Percentiles rank a stretch among this genome's conserved stretches.
phyloP scores from a whole-genome alignment of 2,113 vertebrate species.

The Ovibos moschatus region DNA sequence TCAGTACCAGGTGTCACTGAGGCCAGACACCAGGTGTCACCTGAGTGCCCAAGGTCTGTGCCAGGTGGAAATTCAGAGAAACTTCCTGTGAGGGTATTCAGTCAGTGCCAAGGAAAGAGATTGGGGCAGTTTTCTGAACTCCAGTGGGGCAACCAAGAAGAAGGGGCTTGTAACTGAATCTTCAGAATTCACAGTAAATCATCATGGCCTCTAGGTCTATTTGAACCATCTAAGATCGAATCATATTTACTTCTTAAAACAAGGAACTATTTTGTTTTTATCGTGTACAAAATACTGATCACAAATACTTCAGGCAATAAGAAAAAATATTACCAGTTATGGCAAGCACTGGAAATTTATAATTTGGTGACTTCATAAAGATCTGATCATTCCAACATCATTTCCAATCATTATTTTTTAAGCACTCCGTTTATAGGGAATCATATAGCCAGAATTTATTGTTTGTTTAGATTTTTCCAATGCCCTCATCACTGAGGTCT shows the following conservation, averaged over 20 bases:
- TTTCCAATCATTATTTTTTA: slow-evolving; percentile 52
- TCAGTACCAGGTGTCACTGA: neutral
- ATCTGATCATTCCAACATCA: slow-evolving; percentile 35
- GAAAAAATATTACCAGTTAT: neutral
- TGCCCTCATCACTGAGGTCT: slow-evolving; percentile 36
- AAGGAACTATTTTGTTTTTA: slow-evolving; percentile 12
- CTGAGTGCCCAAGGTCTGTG: neutral
- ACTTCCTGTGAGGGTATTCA: neutral
- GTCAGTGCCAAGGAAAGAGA: neutral
- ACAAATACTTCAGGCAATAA: slow-evolving; percentile 8
- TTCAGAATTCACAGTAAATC: neutral
- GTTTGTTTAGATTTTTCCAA: slow-evolving; percentile 63
- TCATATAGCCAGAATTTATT: slow-evolving; percentile 42
- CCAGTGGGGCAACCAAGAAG: neutral
- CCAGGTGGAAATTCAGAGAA: neutral
- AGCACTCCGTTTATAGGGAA: slow-evolving; percentile 39
- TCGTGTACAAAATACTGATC: neutral
- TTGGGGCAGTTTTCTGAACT: neutral
- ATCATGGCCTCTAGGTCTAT: neutral
- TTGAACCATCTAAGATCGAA: neutral
- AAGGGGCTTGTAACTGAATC: neutral
- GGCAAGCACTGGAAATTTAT: slow-evolving; percentile 1
- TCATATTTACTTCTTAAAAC: slow-evolving; percentile 26
- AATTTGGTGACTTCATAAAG: slow-evolving; percentile 47
- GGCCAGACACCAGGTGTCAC: neutral